Evolutionary conservation across 2,113 vertebrate species (phyloP).

Genomic region (Ctenomys sociabilis): DNA sequence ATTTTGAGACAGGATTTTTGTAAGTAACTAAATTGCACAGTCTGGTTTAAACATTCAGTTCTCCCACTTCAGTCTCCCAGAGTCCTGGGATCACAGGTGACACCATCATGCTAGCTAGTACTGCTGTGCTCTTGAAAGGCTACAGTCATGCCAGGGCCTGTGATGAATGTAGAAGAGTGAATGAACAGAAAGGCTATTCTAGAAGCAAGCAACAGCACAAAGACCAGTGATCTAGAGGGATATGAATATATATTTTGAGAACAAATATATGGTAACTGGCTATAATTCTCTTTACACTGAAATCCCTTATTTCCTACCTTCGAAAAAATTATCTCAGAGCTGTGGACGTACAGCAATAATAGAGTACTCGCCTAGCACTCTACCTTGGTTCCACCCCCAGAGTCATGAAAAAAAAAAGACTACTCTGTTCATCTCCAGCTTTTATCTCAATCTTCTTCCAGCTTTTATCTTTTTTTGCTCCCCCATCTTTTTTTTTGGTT

Average conservation of each 20-base stretch:
- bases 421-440: not conserved
- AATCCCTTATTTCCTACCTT: not conserved
- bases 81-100: not conserved
- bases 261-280: not conserved
- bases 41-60: not conserved
- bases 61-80: not conserved
- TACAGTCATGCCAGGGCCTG: not conserved
- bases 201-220: conserved; percentile 2
- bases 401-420: not conserved
- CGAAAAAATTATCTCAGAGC: not conserved
- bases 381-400: not conserved
- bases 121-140: not conserved
- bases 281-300: conserved; percentile 24
- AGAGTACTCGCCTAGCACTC: not conserved
- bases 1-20: not conserved
- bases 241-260: not conserved
- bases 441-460: not conserved
- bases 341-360: too few species aligned
- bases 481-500: not conserved
- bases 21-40: not conserved
- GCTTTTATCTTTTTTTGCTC: conserved; percentile 23
- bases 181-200: conserved; percentile 12
- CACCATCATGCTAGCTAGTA: not conserved
- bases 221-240: not conserved
- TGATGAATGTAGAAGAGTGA: not conserved